Percentiles rank a stretch among this genome's conserved stretches.
phyloP scores from a whole-genome alignment of 2,888 invertebrate genomes.

The Caenorhabditis sp. region DNA sequence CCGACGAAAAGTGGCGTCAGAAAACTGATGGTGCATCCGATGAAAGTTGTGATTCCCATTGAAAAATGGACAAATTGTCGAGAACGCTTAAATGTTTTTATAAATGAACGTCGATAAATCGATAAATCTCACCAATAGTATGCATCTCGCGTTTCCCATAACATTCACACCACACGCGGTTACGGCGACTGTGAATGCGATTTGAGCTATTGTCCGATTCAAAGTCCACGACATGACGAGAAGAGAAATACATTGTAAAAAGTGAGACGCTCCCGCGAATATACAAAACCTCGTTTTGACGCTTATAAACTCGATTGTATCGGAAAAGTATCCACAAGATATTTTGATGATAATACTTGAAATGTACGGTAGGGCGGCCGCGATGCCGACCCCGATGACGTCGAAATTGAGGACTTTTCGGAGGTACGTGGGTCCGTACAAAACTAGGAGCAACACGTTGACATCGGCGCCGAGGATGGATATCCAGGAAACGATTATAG shows the following conservation, averaged over 20 bases:
- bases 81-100: not conserved
- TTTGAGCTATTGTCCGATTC: conserved; percentile 39
- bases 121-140: conserved; percentile 41
- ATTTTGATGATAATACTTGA: conserved; percentile 50
- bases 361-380: conserved; percentile 59
- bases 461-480: conserved; percentile 19
- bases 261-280: conserved; percentile 63
- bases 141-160: conserved; percentile 53
- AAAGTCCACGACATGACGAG: conserved; percentile 49
- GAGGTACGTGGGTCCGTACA: conserved; percentile 39
- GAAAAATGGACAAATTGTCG: conserved; percentile 45
- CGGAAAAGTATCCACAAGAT: conserved; percentile 58
- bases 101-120: too few relatives aligned
- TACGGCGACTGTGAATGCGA: conserved; percentile 56
- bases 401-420: conserved; percentile 59
- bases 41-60: conserved; percentile 25
- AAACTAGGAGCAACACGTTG: conserved; percentile 13
- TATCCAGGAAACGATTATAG: not conserved
- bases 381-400: conserved; percentile 54
- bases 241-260: conserved; percentile 61
- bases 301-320: conserved; percentile 51
- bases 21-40: conserved; percentile 19
- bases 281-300: conserved; percentile 48
- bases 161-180: conserved; percentile 57
- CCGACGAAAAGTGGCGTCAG: conserved; percentile 33